Percentiles rank a stretch among this genome's conserved stretches.
phyloP scores from a whole-genome alignment of 2,113 vertebrate genomes.

The Bagarius yarrelli region DNA sequence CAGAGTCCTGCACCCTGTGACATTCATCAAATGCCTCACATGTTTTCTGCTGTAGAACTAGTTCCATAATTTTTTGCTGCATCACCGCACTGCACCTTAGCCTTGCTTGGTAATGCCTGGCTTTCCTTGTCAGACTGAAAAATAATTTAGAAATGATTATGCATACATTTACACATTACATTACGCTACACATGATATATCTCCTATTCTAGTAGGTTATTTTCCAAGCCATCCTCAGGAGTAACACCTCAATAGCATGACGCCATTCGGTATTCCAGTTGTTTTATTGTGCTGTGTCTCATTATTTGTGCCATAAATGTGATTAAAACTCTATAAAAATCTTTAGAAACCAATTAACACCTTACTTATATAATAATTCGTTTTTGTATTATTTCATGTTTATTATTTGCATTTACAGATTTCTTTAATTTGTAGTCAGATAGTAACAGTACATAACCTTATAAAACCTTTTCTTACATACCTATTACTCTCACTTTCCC shows the following conservation, averaged over 20 bases:
- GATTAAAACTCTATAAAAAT: conserved; percentile 11
- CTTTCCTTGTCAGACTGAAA: conserved; percentile 8
- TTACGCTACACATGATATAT: background rate
- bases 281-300: conserved; percentile 58
- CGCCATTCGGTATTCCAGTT: conserved; percentile 50
- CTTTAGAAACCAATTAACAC: conserved; percentile 24
- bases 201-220: background rate
- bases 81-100: conserved; percentile 53
- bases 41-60: conserved; percentile 23
- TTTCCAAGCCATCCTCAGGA: conserved; percentile 18
- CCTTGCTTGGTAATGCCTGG: conserved; percentile 11
- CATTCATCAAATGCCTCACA: conserved; percentile 35
- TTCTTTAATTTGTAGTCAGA: conserved; percentile 34
- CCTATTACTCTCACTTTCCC: conserved; percentile 67
- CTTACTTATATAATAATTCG: conserved; percentile 22
- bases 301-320: conserved; percentile 61
- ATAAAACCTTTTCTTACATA: conserved; percentile 55
- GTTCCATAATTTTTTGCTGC: conserved; percentile 59
- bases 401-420: conserved; percentile 53
- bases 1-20: conserved; percentile 17
- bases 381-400: conserved; percentile 55
- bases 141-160: background rate
- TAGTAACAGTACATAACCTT: conserved; percentile 48
- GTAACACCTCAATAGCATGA: conserved; percentile 58
- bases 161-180: background rate